These are phyloP conservation scores for Camarhynchus parvulus DNA, from an alignment of 2,113 vertebrate species.

Conservation along the genomic window DNA sequence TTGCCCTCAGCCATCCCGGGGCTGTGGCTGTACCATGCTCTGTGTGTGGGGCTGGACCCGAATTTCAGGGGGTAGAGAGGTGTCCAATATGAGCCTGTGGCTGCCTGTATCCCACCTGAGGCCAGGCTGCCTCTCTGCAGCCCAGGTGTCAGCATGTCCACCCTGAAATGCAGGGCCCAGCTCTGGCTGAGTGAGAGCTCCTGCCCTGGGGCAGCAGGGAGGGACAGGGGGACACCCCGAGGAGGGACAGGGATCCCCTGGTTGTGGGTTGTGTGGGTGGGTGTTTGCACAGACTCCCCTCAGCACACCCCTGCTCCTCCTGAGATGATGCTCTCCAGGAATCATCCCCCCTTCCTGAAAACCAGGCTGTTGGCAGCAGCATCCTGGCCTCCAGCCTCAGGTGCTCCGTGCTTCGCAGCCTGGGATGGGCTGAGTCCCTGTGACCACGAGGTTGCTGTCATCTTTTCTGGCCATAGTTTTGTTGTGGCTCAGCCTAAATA, in stretches of 20 bases:
- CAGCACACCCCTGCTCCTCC: neutral
- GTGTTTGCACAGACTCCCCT: neutral
- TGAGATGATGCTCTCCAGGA: neutral
- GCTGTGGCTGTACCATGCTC: neutral
- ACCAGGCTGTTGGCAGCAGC: neutral
- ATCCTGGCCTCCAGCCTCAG: neutral
- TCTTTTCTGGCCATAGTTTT: neutral
- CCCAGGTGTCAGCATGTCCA: neutral
- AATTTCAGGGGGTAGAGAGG: rapidly evolving
- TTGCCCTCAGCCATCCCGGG: rapidly evolving
- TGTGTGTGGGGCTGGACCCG: rapidly evolving
- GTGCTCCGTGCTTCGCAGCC: rapidly evolving
- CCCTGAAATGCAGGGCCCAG: neutral
- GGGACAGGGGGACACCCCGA: rapidly evolving
- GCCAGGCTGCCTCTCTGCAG: neutral
- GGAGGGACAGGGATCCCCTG: neutral
- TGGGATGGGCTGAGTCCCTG: neutral
- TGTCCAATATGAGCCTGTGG: rapidly evolving
- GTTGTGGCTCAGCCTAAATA: neutral
- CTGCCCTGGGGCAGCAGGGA: neutral
- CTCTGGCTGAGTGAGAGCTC: neutral
- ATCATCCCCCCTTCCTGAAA: neutral
- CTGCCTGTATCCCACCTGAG: rapidly evolving
- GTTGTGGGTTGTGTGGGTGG: rapidly evolving
- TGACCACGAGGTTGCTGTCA: neutral